Conservation (phyloP, 2,888 invertebrate species). For the Diogma glabrata region DNA sequence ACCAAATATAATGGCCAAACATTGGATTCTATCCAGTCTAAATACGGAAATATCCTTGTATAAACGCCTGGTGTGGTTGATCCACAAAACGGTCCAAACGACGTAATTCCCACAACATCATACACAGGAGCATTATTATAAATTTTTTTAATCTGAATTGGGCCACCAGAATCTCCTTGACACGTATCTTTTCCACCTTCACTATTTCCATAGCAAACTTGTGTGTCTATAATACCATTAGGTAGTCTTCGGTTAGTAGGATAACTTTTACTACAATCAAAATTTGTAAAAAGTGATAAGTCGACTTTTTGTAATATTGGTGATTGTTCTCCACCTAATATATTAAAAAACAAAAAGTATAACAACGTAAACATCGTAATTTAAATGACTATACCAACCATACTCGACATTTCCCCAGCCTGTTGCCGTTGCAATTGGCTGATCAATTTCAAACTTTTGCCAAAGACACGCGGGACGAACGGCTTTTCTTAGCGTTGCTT, state of each 20-base stretch:
- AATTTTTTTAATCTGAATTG: too few species aligned
- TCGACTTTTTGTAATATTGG: constrained; percentile 3
- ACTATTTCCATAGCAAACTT: neutral
- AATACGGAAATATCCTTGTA: neutral
- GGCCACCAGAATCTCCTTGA: constrained; percentile 4
- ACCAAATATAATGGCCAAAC: too few species aligned
- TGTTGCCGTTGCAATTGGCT: neutral
- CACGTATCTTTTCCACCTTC: neutral
- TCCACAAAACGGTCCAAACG: neutral
- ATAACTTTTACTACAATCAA: too few species aligned
- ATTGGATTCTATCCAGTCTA: constrained; percentile 5
- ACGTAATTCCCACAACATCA: neutral
- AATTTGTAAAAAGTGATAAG: too few species aligned
- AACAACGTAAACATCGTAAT: too few species aligned
- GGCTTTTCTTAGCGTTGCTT: neutral
- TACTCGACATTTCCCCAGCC: constrained; percentile 2
- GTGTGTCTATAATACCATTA: neutral
- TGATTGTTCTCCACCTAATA: too few species aligned
- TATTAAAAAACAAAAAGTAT: too few species aligned
- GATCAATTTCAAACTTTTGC: too few species aligned
- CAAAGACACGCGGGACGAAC: constrained; percentile 2
- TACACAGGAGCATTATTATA: neutral
- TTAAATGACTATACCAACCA: too few species aligned
- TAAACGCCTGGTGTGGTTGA: neutral
- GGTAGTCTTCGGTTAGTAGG: neutral